Conservation (phyloP, 2,797 vertebrate genomes). For the Rhinichthys osculus region DNA sequence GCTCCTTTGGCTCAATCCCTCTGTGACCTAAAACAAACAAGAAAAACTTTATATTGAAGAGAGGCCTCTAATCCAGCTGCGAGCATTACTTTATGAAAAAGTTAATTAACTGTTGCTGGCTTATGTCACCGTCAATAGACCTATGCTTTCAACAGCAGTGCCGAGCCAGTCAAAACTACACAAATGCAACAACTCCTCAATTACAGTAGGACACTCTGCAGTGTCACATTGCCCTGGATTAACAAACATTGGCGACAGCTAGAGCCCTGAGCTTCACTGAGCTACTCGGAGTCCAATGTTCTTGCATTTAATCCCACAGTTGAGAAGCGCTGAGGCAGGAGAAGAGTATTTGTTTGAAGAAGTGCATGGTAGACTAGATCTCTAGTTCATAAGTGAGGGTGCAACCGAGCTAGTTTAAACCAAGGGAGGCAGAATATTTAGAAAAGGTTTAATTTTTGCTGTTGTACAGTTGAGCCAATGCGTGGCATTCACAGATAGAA, state of each 20-base stretch:
- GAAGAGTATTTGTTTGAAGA: slow-evolving; percentile 38
- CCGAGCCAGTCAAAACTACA: slow-evolving; percentile 42
- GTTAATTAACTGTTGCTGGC: slow-evolving; percentile 60
- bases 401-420: slow-evolving; percentile 3
- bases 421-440: not conserved
- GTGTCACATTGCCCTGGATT: slow-evolving; percentile 49
- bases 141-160: slow-evolving; percentile 36
- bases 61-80: slow-evolving; percentile 51
- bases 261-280: slow-evolving; percentile 37
- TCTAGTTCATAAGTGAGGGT: not conserved
- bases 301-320: slow-evolving; percentile 50
- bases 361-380: slow-evolving; percentile 19
- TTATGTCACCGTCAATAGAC: slow-evolving; percentile 43
- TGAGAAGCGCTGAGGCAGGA: slow-evolving; percentile 44
- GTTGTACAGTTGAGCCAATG: not conserved
- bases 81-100: slow-evolving; percentile 56
- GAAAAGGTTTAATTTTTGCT: not conserved
- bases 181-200: slow-evolving; percentile 47
- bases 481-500: slow-evolving; percentile 22
- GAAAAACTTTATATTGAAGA: slow-evolving; percentile 43
- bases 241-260: slow-evolving; percentile 44
- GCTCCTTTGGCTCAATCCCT: slow-evolving; percentile 46
- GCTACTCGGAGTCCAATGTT: slow-evolving; percentile 48
- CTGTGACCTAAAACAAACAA: slow-evolving; percentile 54
- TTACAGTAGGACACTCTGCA: slow-evolving; percentile 39